Percentiles rank a stretch among this genome's conserved stretches.
Evolutionary conservation across 1,140 invertebrate genomes (phyloP).

Genomic region (Diprion similis): DNA sequence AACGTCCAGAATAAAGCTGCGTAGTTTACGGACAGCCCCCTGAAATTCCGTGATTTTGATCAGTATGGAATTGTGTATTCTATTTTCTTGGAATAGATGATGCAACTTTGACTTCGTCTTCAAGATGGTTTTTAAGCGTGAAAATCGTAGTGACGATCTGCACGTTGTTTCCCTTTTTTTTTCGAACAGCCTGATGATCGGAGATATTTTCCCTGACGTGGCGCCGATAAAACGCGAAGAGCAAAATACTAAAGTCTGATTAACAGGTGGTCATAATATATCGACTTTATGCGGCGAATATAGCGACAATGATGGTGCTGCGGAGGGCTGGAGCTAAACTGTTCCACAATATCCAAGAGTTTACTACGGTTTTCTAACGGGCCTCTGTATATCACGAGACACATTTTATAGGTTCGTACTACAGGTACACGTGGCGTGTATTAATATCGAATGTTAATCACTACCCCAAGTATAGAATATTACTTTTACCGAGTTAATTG

Average conservation of each 20-base stretch:
- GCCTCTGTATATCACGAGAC: constrained; percentile 10
- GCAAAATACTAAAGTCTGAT: constrained; percentile 33
- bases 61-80: no score
- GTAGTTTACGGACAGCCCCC: no score
- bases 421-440: constrained; percentile 2
- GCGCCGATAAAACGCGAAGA: constrained; percentile 10
- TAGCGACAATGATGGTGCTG: background rate
- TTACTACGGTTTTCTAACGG: constrained; percentile 35
- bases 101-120: no score
- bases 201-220: no score
- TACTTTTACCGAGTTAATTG: constrained; percentile 28
- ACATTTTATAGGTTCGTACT: constrained; percentile 16
- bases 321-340: constrained; percentile 22
- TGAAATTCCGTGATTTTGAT: no score
- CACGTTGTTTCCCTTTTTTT: no score
- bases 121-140: no score
- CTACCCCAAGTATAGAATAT: constrained; percentile 35
- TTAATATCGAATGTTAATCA: constrained; percentile 41
- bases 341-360: constrained; percentile 33
- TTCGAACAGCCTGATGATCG: no score
- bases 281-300: constrained; percentile 32
- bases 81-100: no score
- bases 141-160: no score
- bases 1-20: no score
- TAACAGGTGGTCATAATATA: constrained; percentile 40